These are phyloP conservation scores for Diachrysia chrysitis DNA, from an alignment of 2,888 invertebrate species.

Conservation along the genomic window DNA sequence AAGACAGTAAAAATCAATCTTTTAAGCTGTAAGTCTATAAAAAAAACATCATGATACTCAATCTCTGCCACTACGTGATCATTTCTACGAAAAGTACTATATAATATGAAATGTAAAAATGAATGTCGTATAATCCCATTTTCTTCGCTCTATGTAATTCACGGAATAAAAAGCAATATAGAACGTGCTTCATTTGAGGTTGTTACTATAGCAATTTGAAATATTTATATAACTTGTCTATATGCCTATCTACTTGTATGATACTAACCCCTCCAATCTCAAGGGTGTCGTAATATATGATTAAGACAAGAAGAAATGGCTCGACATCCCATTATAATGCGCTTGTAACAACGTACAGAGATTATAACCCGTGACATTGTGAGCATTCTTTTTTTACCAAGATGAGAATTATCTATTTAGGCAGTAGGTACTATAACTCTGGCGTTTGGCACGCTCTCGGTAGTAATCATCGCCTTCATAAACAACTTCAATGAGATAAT, in stretches of 20 bases:
- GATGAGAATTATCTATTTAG: too few relatives aligned
- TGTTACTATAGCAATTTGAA: constrained; percentile 23
- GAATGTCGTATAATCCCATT: constrained; percentile 27
- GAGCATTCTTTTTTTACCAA: neutral
- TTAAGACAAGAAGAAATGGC: constrained; percentile 3
- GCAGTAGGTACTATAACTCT: too few relatives aligned
- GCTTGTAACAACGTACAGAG: neutral
- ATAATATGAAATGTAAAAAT: constrained; percentile 5
- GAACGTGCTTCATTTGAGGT: constrained; percentile 58
- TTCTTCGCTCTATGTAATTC: constrained; percentile 34
- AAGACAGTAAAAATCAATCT: neutral
- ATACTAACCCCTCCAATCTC: neutral
- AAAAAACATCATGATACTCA: neutral
- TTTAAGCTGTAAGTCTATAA: neutral
- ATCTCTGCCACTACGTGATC: constrained; percentile 1
- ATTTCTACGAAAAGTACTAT: neutral
- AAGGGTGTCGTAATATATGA: neutral
- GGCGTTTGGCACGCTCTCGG: too few relatives aligned
- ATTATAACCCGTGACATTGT: neutral
- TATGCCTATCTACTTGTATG: neutral
- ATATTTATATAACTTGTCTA: constrained; percentile 38
- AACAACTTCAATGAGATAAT: too few relatives aligned
- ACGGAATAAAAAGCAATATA: constrained; percentile 51
- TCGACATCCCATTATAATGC: neutral
- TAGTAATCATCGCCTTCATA: too few relatives aligned